Evolutionary conservation across 2,797 vertebrate genomes (phyloP), one percentile per base, ranked within the genome.

Genomic region (Oceanodroma leucorhoa): DNA sequence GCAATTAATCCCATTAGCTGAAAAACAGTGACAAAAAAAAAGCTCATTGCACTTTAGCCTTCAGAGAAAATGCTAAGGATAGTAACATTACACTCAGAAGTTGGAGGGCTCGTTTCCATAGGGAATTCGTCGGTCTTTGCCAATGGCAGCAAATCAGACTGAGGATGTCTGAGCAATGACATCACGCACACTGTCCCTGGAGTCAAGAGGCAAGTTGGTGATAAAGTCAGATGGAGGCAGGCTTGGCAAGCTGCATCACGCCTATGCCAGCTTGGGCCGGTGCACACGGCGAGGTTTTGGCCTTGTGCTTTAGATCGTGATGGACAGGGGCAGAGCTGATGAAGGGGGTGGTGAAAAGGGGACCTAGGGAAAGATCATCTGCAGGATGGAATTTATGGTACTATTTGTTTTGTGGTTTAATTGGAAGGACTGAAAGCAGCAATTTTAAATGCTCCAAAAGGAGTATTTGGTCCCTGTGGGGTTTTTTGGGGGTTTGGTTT

Each of bases 51-150:
- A 53, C 82, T 76, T 91, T 54, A 85, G 73, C 64, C 17, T 95
- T 93, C 84, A 84, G 87, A 80, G 89, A 95, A 81, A 83, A 50
- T 1, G 15, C 85, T 91, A 93, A 94, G 78, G 48, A 94, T 87
- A 96, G 95, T 87, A 92, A 95, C 91, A 89, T 91, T 95, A 96
- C 77, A 64, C 72, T 75, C 57, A 90, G 30, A 96, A 78, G 38
- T 0, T 36, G 80, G 81, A 54, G 65, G 72, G 53, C 80, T 76
- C 2, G 1, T 81, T 95, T 93, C 86, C 77, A 23, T 36, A 23
- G 77, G 71, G 87, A 66, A 92, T 85, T 51, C 0, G 0, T 30
- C 71, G 23, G 77, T 84, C 69, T 69, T 70, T 96, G 89, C 70
- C 88, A 86, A 40, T 27, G 45, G 76, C 65, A 77, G 62, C 43